Evolutionary conservation across 1,140 invertebrate genomes (phyloP), one percentile per base, ranked within the genome.

Genomic region (Pogonognathellus flavescens): DNA sequence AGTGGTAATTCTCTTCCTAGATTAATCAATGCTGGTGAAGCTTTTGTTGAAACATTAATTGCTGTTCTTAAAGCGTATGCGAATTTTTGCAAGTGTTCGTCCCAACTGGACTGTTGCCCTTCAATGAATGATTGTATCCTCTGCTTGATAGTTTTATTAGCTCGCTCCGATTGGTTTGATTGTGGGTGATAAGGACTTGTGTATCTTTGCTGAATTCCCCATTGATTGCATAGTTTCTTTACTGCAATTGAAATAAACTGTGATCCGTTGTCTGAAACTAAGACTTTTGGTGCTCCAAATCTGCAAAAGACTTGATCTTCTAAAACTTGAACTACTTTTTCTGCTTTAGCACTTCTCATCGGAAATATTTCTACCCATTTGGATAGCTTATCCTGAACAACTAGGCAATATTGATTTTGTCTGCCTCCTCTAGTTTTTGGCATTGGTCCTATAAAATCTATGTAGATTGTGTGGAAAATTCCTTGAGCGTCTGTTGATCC

Each of bases 11-110:
- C 89, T 66, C 90, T 80, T 25, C 90, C 91, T 62, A 91, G 90
- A 16, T 90, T 91, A 8, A 91, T 81, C 20, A 89, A 90, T 7
- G 90, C 90, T 8, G 91, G 90, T 0, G 90, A 90, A 50, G 88
- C 90, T 10, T 89, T 82, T 7, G 90, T 92, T 0, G 90, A 87
- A 13, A 89, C 86, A 86, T 90, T 84, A 2, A 89, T 84, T 0
- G 90, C 90, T 2, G 90, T 90, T 80, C 92, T 92, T 84, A 91
- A 89, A 0, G 91, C 91, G 83, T 91, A 92, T 0, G 89, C 86
- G 9, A 92, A 88, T 49, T 90, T 89, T 3, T 90, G 88, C 0
- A 92, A 82, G 18, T 90, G 86, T 1, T 87, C 57, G 80, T 90
- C 88, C 91, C 90, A 92, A 1, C 81, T 41, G 8, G 52, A 14